Conservation (phyloP, 2,888 invertebrate genomes). For the Myopa tessellatipennis region DNA sequence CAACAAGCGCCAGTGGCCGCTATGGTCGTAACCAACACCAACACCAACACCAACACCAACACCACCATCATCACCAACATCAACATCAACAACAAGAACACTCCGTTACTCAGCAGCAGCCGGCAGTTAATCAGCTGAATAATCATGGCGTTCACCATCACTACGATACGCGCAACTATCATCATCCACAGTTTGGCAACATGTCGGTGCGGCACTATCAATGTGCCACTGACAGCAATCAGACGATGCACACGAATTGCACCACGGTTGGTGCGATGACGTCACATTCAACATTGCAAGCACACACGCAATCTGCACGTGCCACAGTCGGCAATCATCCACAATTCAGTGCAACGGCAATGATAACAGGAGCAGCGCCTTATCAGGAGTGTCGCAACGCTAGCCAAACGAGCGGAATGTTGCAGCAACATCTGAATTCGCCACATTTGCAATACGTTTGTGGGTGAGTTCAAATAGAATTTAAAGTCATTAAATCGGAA, state of each 20-base stretch:
- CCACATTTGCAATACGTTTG: conserved; percentile 26
- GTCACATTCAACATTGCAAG: neutral
- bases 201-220: conserved; percentile 63
- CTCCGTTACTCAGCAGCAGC: conserved; percentile 30
- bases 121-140: conserved; percentile 42
- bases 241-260: neutral
- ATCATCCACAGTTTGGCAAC: conserved; percentile 66
- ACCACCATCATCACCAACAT: conserved; percentile 53
- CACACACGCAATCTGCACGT: neutral
- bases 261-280: neutral
- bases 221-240: conserved; percentile 44
- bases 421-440: conserved; percentile 30
- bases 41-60: conserved; percentile 50
- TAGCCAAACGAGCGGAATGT: conserved; percentile 11
- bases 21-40: conserved; percentile 51
- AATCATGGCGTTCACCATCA: conserved; percentile 45
- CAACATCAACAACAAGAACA: conserved; percentile 48
- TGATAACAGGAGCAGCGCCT: neutral
- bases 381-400: conserved; percentile 21
- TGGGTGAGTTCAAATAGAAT: conserved; percentile 21
- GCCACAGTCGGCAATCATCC: conserved; percentile 35
- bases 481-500: neutral
- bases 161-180: conserved; percentile 58
- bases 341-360: conserved; percentile 42
- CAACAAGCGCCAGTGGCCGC: conserved; percentile 44